A percentile compares a stretch with the other conserved stretches of the same genome.
Conservation (phyloP, 2,797 vertebrate genomes). For the Hippopotamyrus pictus region DNA sequence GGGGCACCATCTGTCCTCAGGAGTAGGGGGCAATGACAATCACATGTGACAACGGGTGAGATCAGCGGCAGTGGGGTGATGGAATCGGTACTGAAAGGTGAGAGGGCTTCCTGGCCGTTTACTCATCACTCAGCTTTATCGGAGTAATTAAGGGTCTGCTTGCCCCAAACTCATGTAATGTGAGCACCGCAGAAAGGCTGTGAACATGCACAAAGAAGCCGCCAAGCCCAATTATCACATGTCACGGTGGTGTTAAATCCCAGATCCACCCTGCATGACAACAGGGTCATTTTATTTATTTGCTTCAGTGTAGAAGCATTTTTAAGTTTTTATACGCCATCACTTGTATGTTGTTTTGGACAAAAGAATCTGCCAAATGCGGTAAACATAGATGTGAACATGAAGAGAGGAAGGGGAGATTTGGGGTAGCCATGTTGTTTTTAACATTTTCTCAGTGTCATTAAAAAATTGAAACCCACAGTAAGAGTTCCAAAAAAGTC, state of each 20-base stretch:
- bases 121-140: not conserved
- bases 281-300: not conserved
- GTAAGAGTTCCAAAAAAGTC: not conserved
- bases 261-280: not conserved
- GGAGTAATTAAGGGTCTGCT: not conserved
- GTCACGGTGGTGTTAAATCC: not conserved
- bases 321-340: not conserved
- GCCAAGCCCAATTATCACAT: not conserved
- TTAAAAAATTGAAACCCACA: not conserved
- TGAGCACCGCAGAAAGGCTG: not conserved
- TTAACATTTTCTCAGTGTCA: not conserved
- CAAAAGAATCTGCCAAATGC: not conserved
- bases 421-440: not conserved
- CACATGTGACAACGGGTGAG: not conserved
- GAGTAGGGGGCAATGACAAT: not conserved
- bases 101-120: not conserved
- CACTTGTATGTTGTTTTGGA: not conserved
- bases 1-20: not conserved
- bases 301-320: not conserved
- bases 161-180: not conserved
- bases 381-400: not conserved
- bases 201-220: not conserved
- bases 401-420: not conserved
- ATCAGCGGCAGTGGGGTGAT: not conserved
- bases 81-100: not conserved